Base-by-base conservation (phyloP, 2,113 vertebrate species). In the Nothocercus julius region DNA sequence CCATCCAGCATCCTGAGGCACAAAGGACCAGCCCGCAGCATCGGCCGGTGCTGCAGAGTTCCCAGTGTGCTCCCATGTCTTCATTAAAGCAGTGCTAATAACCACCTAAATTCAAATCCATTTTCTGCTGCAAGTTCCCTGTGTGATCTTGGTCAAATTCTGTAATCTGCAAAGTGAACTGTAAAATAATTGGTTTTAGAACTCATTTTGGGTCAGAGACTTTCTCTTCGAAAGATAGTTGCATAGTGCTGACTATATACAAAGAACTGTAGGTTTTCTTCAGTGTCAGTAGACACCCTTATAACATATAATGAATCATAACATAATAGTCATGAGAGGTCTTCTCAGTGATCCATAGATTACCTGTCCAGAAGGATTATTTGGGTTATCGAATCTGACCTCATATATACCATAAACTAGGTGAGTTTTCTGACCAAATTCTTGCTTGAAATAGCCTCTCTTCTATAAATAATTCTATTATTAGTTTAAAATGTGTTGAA, bases 381-480 rank as follows among this genome's bases (percentile, higher is more conserved):
- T 89, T 88, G 67, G 28, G 53, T 76, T 86, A 91, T 82, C 75
- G 45, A 75, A 76, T 53, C 38, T 91, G 70, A 79, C 53, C 68
- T 82, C 34, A 24, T 25, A 56, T 47, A 59, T 34, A 64, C 34
- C 13, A 49, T 24, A 44, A 73, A 64, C 81, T 79, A 76, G 28
- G 42, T 68, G 34, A 16, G 64, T 92, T 93, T 64, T 21, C 78
- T 13, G 19, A 95, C 72, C 10, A 69, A 47, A 69, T 93, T 89
- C 36, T 92, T 86, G 7, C 47, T 89, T 89, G 56, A 89, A 81
- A 44, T 75, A 75, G 21, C 10, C 13, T 86, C 51, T 94, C 75
- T 93, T 82, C 62, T 85, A 53, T 7, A 89, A 95, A 92, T 90
- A 78, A 75, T 82, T 93, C 53, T 73, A 87, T 76, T 69, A 36